Percentiles rank a stretch among this genome's conserved stretches.
phyloP scores from a whole-genome alignment of 2,113 vertebrate species.

The Thryonomys swinderianus region DNA sequence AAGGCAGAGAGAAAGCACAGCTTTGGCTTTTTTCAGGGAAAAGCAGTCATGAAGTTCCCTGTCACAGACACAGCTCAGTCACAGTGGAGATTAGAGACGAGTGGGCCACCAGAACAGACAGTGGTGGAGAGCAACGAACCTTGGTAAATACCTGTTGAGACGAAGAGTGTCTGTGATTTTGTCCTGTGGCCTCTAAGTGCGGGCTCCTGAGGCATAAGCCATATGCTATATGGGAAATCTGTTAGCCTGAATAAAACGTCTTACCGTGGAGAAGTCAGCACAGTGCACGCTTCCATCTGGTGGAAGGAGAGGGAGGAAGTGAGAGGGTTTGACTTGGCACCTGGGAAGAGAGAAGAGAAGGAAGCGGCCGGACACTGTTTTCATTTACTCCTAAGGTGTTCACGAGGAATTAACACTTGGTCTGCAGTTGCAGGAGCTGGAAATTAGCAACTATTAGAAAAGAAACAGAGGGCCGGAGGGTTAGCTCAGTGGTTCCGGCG shows the following conservation, averaged over 20 bases:
- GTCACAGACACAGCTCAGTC: background rate
- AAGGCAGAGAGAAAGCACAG: background rate
- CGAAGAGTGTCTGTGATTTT: background rate
- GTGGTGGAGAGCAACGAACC: background rate
- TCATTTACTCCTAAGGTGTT: background rate
- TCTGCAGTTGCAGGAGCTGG: background rate
- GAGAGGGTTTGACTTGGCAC: background rate
- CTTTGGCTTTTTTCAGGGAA: background rate
- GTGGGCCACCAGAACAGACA: background rate
- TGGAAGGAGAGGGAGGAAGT: too few relatives aligned
- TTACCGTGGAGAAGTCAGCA: background rate
- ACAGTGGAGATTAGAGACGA: background rate
- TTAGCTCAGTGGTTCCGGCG: too few relatives aligned
- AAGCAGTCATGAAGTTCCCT: fast-evolving
- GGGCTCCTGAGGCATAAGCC: background rate
- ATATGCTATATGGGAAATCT: background rate
- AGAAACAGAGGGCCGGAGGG: too few relatives aligned
- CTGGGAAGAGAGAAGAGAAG: background rate
- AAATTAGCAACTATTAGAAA: background rate
- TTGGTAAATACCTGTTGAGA: background rate
- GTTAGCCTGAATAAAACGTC: background rate
- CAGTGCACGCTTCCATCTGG: background rate
- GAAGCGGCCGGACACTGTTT: too few relatives aligned
- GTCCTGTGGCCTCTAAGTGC: background rate
- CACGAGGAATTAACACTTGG: fast-evolving